Evolutionary conservation across 2,797 vertebrate genomes (phyloP).

Genomic region (Lateolabrax maculatus): DNA sequence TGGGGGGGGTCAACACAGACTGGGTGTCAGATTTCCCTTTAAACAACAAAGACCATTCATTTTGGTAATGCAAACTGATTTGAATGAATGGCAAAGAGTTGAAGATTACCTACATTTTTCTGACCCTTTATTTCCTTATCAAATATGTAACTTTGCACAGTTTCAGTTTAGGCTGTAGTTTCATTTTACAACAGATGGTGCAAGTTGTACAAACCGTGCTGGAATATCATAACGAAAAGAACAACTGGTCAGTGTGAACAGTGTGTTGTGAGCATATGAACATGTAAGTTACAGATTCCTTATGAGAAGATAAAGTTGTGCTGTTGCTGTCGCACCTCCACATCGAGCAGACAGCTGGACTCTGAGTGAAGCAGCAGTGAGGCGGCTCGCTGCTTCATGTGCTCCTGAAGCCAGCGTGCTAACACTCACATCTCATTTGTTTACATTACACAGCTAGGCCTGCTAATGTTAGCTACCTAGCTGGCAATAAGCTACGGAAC

Average conservation of each 20-base stretch:
- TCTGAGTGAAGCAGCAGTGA: too few relatives aligned
- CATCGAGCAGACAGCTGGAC: not conserved
- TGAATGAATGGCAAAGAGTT: not conserved
- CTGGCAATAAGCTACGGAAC: slow-evolving; percentile 14
- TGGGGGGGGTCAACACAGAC: not conserved
- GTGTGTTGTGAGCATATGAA: not conserved
- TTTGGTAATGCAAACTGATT: not conserved
- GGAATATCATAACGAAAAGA: not conserved
- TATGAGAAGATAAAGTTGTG: not conserved
- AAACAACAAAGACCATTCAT: slow-evolving; percentile 3
- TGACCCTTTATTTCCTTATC: too few relatives aligned
- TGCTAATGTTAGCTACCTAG: slow-evolving; percentile 70
- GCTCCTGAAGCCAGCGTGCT: slow-evolving; percentile 22
- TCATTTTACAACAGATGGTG: not conserved
- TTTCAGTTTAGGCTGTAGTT: not conserved
- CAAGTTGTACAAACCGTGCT: not conserved
- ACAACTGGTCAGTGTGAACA: not conserved
- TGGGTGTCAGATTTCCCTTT: not conserved
- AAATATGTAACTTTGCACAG: too few relatives aligned
- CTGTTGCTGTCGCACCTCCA: not conserved
- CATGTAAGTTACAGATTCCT: not conserved
- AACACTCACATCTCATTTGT: slow-evolving; percentile 74
- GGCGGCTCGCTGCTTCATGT: too few relatives aligned
- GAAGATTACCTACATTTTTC: not conserved
- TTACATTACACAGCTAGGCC: slow-evolving; percentile 78